Percentiles rank a stretch among this genome's conserved stretches.
phyloP scores from a whole-genome alignment of 1,140 invertebrate genomes.

The Leptopilina clavipes region DNA sequence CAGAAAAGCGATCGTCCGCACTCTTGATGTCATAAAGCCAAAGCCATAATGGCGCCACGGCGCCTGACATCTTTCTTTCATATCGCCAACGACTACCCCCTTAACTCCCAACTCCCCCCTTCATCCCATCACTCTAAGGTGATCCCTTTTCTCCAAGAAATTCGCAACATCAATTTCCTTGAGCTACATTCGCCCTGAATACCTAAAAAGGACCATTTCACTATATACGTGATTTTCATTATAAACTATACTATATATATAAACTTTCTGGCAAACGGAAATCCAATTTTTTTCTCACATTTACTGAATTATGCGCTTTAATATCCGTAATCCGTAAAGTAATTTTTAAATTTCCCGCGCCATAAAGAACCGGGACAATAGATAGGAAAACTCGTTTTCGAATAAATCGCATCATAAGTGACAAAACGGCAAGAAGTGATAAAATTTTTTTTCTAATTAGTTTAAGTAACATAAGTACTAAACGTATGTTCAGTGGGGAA shows the following conservation, averaged over 20 bases:
- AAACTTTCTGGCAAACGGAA: background rate
- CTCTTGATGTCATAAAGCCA: constrained; percentile 65
- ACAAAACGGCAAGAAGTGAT: no score
- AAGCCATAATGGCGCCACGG: constrained; percentile 60
- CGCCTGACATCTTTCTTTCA: constrained; percentile 53
- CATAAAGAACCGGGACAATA: no score
- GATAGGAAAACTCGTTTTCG: no score
- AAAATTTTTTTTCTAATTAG: no score
- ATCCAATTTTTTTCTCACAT: background rate
- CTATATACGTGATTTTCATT: constrained; percentile 20
- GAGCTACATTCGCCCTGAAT: constrained; percentile 11
- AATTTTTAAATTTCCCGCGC: no score
- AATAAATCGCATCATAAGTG: no score
- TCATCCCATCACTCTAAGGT: background rate
- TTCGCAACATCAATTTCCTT: constrained; percentile 36
- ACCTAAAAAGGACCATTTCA: constrained; percentile 3
- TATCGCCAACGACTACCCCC: constrained; percentile 42
- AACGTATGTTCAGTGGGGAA: no score
- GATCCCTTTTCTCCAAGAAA: constrained; percentile 43
- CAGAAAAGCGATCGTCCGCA: constrained; percentile 61
- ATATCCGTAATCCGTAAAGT: no score
- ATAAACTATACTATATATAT: background rate
- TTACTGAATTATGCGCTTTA: background rate
- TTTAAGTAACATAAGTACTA: no score
- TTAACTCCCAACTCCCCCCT: constrained; percentile 36